Percentiles rank a stretch among this genome's conserved stretches.
These are phyloP conservation scores for Boleophthalmus pectinirostris DNA, from an alignment of 2,113 vertebrate genomes.

Conservation along the genomic window DNA sequence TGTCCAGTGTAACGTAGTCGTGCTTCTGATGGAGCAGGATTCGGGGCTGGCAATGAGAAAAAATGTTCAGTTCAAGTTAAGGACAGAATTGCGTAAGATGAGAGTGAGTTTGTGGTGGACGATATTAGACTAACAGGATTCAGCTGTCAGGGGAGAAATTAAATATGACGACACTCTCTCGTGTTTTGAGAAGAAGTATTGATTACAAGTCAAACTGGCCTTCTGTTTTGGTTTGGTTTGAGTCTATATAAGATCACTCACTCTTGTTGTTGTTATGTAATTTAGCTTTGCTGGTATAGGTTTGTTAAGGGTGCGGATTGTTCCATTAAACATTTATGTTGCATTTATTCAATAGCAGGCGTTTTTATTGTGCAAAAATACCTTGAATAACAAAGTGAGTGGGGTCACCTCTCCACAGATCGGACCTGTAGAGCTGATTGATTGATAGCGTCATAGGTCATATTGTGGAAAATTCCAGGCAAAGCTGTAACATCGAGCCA, in stretches of 20 bases:
- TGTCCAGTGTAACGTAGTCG: not conserved
- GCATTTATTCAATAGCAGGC: too few species aligned
- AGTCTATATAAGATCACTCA: not conserved
- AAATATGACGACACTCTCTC: not conserved
- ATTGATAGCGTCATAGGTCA: too few species aligned
- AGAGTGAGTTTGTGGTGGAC: not conserved
- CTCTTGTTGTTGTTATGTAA: too few species aligned
- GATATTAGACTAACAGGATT: not conserved
- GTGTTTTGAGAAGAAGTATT: not conserved
- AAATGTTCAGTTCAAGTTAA: not conserved
- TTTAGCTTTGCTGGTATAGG: not conserved
- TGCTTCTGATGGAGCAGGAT: not conserved
- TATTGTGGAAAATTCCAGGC: too few species aligned
- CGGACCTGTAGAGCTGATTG: too few species aligned
- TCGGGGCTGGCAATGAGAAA: not conserved
- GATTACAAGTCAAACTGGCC: too few species aligned
- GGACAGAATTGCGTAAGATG: not conserved
- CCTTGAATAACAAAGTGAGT: too few species aligned
- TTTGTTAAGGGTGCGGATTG: not conserved
- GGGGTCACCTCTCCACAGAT: too few species aligned
- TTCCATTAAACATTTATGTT: too few species aligned
- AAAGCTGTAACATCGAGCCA: too few species aligned
- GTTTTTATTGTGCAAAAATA: too few species aligned
- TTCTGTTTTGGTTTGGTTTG: not conserved
- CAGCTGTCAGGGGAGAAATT: not conserved